A percentile compares a stretch with the other conserved stretches of the same genome.
phyloP scores from a whole-genome alignment of 2,888 invertebrate genomes.

The Mesorhabditis spiculigera region DNA sequence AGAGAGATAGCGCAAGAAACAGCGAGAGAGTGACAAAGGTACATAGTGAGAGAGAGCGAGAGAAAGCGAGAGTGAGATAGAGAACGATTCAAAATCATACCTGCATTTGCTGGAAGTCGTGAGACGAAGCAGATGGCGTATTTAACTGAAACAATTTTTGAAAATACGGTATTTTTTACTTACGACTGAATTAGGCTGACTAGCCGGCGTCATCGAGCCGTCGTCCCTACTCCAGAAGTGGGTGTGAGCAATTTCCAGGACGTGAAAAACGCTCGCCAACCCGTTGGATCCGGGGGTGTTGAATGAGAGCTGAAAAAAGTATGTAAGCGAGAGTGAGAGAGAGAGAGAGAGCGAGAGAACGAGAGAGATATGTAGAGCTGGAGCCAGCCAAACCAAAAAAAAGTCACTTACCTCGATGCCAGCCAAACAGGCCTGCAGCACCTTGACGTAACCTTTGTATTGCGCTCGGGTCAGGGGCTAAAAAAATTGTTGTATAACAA shows the following conservation, averaged over 20 bases:
- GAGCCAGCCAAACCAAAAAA: too few species aligned
- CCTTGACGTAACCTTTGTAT: slow-evolving; percentile 93
- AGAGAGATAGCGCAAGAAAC: too few species aligned
- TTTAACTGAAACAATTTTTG: slow-evolving; percentile 17
- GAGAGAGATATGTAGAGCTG: too few species aligned
- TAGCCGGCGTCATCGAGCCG: slow-evolving; percentile 26
- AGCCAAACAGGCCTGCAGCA: slow-evolving; percentile 80
- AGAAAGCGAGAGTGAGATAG: too few species aligned
- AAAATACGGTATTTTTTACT: neutral
- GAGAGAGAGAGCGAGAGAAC: too few species aligned
- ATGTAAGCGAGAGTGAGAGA: too few species aligned
- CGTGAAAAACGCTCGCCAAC: slow-evolving; percentile 88
- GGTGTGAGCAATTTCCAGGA: slow-evolving; percentile 96
- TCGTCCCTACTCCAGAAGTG: slow-evolving; percentile 73
- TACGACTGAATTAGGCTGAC: slow-evolving; percentile 5
- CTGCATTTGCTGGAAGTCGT: slow-evolving; percentile 23
- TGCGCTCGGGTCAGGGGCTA: slow-evolving; percentile 84
- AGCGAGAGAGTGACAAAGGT: too few species aligned
- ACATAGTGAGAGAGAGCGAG: too few species aligned
- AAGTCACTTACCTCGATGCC: slow-evolving; percentile 83
- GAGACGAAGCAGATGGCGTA: slow-evolving; percentile 42
- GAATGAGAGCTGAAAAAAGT: slow-evolving; percentile 33
- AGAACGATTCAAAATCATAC: too few species aligned
- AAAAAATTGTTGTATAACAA: too few species aligned
- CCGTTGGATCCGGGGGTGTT: slow-evolving; percentile 80